phyloP scores from a whole-genome alignment of 2,113 vertebrate species.

The Rhinolophus ferrumequinum region DNA sequence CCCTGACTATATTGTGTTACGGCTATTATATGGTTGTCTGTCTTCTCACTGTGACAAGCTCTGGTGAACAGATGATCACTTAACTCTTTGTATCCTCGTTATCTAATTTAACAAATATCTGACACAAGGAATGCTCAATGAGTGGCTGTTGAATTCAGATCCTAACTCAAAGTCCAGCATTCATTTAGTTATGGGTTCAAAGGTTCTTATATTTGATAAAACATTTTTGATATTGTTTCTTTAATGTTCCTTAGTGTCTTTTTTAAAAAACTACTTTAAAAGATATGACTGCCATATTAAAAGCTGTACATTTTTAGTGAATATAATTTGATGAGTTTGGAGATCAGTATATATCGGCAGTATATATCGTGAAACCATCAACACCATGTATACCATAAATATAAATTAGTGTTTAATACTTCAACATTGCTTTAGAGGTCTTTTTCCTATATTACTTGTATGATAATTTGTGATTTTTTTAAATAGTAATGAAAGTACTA shows the following conservation, averaged over 20 bases:
- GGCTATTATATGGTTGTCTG: background rate
- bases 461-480: background rate
- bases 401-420: background rate
- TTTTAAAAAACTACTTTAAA: background rate
- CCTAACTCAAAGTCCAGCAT: background rate
- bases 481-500: background rate
- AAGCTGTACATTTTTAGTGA: background rate
- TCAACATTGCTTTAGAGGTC: background rate
- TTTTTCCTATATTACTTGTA: background rate
- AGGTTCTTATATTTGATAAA: background rate
- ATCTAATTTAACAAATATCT: background rate
- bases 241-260: background rate
- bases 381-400: background rate
- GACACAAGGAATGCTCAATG: background rate
- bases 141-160: background rate
- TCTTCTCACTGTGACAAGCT: background rate
- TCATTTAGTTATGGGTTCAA: background rate
- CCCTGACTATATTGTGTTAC: background rate
- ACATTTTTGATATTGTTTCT: slow-evolving; percentile 26
- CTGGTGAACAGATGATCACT: background rate
- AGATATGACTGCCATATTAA: background rate
- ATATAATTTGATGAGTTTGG: background rate
- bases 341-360: background rate
- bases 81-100: background rate
- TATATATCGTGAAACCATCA: background rate